phyloP scores from a whole-genome alignment of 2,113 vertebrate species.

The Rhineura floridana region DNA sequence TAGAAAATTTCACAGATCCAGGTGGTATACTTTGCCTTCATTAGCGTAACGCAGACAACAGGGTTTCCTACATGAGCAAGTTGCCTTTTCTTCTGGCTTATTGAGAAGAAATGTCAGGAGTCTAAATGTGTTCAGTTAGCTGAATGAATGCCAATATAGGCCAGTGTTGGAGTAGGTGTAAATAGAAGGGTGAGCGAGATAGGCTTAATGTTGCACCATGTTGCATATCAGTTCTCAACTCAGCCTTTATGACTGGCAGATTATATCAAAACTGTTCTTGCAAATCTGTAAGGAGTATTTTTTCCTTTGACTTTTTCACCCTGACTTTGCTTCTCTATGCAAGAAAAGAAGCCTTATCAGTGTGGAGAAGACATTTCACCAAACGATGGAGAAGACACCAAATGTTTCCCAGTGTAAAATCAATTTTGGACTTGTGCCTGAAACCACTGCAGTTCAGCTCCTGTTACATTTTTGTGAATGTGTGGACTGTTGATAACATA shows the following conservation, averaged over 20 bases:
- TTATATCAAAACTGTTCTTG: neutral
- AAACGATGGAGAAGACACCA: no score
- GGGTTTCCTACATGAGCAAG: no score
- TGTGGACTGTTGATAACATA: neutral
- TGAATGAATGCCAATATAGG: neutral
- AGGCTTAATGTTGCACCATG: neutral
- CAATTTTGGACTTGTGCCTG: neutral
- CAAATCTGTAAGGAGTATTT: neutral
- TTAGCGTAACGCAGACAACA: neutral
- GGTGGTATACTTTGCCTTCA: no score
- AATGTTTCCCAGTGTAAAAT: neutral
- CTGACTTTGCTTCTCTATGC: neutral
- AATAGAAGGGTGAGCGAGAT: neutral
- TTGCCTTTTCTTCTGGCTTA: neutral
- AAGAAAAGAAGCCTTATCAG: neutral
- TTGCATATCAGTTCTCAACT: slow-evolving; percentile 12
- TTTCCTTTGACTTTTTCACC: neutral
- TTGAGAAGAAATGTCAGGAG: neutral
- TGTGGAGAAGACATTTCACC: neutral
- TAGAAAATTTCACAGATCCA: no score
- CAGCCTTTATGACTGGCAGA: neutral
- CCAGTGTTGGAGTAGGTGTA: neutral
- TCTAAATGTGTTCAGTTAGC: neutral
- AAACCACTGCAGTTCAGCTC: neutral
- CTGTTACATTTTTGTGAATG: neutral